Evolutionary conservation across 2,113 vertebrate species (phyloP).

Genomic region (Coracopsis vasa): DNA sequence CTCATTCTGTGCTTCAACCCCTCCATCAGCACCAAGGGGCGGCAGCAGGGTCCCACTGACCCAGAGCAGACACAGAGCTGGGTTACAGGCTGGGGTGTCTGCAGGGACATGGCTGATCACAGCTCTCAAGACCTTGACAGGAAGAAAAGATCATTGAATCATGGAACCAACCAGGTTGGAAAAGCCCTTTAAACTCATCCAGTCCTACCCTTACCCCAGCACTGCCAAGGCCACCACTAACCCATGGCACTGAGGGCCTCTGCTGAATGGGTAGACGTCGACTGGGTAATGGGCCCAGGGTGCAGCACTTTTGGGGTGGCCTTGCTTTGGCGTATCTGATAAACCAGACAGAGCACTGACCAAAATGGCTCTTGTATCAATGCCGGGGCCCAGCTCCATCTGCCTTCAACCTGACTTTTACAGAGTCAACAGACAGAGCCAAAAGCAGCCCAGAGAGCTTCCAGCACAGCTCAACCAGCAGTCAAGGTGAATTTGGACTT

Average conservation of each 20-base stretch:
- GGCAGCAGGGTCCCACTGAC: not conserved
- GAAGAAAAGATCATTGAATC: not conserved
- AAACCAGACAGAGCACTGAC: not conserved
- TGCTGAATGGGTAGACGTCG: too few species aligned
- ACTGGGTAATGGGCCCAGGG: not conserved
- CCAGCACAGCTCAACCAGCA: not conserved
- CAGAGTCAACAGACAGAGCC: not conserved
- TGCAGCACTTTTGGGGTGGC: not conserved
- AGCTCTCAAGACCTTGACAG: not conserved
- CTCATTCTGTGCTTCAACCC: not conserved
- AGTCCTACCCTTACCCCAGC: not conserved
- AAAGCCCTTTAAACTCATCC: not conserved
- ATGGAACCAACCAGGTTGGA: not conserved
- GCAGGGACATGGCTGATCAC: not conserved
- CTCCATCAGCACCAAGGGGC: not conserved
- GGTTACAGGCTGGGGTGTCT: not conserved
- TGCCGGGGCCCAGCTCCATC: not conserved
- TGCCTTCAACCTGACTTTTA: not conserved
- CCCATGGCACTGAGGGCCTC: not conserved
- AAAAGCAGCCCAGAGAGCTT: not conserved
- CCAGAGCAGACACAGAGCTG: not conserved
- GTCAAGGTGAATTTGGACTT: not conserved
- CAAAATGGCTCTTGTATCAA: not conserved
- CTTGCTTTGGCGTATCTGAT: not conserved
- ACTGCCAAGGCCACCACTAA: not conserved